Conservation (phyloP, 2,797 vertebrate genomes). For the Melanitta fusca region DNA sequence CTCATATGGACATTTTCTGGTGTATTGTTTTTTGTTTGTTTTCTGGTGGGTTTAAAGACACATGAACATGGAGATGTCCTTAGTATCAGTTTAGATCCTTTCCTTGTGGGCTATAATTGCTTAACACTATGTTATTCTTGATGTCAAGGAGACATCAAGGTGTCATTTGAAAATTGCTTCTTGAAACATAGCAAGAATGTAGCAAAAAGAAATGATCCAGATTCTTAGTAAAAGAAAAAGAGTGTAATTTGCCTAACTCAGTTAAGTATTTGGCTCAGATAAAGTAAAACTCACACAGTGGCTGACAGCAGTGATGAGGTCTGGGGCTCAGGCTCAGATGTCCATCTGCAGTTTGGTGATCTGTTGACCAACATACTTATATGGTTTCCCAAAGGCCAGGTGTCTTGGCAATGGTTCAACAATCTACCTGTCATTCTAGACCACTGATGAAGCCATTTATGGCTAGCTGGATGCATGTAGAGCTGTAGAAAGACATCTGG, state of each 20-base stretch:
- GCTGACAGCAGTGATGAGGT: neutral
- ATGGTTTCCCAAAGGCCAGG: neutral
- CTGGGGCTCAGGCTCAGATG: neutral
- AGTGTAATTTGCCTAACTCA: neutral
- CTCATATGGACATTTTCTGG: neutral
- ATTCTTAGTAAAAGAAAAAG: neutral
- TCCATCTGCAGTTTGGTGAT: neutral
- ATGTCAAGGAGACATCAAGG: too few species aligned
- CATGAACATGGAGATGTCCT: neutral
- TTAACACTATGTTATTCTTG: neutral
- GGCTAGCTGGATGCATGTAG: neutral
- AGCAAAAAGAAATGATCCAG: neutral
- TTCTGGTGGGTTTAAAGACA: neutral
- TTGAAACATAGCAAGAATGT: neutral
- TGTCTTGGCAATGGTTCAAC: neutral
- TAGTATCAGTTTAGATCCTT: neutral
- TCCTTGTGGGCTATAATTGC: neutral
- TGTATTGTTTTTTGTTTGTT: neutral
- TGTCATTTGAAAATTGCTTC: neutral
- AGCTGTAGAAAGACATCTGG: neutral
- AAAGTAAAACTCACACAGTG: neutral
- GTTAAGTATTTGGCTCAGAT: neutral
- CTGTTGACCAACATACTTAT: neutral
- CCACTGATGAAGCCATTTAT: neutral
- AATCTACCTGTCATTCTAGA: neutral